These are phyloP conservation scores for Barnardius zonarius DNA, from an alignment of 2,113 vertebrate genomes.

Conservation along the genomic window DNA sequence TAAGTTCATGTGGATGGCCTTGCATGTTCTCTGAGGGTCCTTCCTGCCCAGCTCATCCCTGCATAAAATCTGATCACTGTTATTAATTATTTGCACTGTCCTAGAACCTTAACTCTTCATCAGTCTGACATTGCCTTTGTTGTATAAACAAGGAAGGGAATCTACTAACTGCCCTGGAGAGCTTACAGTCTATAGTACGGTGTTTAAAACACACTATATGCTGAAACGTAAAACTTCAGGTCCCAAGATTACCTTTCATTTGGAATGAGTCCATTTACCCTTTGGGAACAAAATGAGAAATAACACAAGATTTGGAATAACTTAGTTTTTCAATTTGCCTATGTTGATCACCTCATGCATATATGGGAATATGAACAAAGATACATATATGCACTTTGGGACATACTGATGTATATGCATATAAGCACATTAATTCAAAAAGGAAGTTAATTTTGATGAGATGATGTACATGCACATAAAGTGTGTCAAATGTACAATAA, in stretches of 20 bases:
- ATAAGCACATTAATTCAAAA: constrained; percentile 29
- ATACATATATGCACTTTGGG: constrained; percentile 16
- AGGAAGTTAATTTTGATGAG: constrained; percentile 40
- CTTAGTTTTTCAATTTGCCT: constrained; percentile 40
- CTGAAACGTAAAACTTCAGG: constrained; percentile 18
- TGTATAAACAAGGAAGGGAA: neutral
- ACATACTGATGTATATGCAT: constrained; percentile 1
- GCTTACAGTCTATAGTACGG: neutral
- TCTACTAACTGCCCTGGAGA: neutral
- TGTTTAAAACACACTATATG: neutral
- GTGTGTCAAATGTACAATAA: neutral
- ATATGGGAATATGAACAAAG: constrained; percentile 37
- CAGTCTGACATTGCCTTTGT: neutral
- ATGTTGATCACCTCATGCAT: constrained; percentile 44
- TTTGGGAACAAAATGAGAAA: neutral
- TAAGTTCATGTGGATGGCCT: neutral
- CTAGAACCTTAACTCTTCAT: neutral
- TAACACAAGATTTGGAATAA: neutral
- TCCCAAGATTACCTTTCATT: constrained; percentile 62
- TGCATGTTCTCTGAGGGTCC: neutral
- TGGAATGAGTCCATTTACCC: constrained; percentile 27
- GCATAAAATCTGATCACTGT: neutral
- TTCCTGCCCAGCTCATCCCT: neutral
- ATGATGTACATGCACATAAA: neutral
- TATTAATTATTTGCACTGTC: neutral